phyloP scores from a whole-genome alignment of 2,888 invertebrate genomes.

The Pyralis farinalis region DNA sequence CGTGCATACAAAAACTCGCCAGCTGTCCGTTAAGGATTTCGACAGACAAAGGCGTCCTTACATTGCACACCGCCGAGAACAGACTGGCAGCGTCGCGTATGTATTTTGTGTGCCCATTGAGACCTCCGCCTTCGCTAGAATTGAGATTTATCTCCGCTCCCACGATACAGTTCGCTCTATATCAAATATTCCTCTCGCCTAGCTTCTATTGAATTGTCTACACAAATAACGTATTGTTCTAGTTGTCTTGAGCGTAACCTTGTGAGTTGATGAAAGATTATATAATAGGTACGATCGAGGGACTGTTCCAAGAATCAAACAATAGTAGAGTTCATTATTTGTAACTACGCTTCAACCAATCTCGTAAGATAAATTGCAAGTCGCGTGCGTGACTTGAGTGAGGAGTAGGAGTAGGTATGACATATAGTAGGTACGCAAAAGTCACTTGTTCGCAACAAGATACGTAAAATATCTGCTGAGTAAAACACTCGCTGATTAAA shows the following conservation, averaged over 20 bases:
- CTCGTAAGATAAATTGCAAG: too few species aligned
- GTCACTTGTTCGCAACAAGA: too few species aligned
- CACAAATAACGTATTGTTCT: not conserved
- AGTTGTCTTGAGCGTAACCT: not conserved
- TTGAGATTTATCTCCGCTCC: conserved; percentile 4
- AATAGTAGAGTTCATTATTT: too few species aligned
- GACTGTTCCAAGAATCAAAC: too few species aligned
- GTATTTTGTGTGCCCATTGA: not conserved
- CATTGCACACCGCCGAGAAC: conserved; percentile 2
- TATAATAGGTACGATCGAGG: too few species aligned
- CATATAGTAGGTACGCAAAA: too few species aligned
- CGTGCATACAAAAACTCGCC: conserved; percentile 25
- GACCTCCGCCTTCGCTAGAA: not conserved
- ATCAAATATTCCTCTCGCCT: not conserved
- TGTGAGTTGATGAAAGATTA: too few species aligned
- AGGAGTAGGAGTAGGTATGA: too few species aligned
- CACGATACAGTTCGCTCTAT: not conserved
- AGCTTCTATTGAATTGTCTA: not conserved
- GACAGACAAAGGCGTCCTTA: conserved; percentile 32
- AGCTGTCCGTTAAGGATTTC: conserved; percentile 35
- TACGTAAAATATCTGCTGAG: too few species aligned
- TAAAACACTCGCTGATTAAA: too few species aligned
- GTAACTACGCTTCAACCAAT: too few species aligned
- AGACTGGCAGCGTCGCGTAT: not conserved
- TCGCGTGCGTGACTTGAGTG: too few species aligned